phyloP scores from a whole-genome alignment of 2,113 vertebrate genomes.

The Dicrurus megarhynchus region DNA sequence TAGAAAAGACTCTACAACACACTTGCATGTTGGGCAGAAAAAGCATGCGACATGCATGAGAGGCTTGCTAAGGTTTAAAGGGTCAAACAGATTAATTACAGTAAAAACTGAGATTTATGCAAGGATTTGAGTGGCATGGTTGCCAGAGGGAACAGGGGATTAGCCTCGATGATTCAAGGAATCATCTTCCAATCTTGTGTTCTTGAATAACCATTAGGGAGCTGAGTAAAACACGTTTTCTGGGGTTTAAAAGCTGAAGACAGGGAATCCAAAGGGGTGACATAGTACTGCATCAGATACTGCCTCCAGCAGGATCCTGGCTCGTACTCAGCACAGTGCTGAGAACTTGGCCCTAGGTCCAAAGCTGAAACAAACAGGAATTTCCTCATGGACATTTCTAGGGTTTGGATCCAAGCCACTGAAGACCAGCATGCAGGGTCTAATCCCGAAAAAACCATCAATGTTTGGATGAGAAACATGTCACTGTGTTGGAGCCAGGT shows the following conservation, averaged over 20 bases:
- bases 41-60: background rate
- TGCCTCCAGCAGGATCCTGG: slow-evolving; percentile 14
- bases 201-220: background rate
- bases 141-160: background rate
- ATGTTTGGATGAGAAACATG: background rate
- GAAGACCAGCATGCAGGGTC: background rate
- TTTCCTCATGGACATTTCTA: background rate
- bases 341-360: slow-evolving; percentile 6
- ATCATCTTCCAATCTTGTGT: background rate
- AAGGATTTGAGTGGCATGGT: background rate
- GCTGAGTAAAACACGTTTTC: background rate
- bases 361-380: slow-evolving; percentile 23
- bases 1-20: slow-evolving; percentile 10
- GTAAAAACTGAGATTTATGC: background rate
- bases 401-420: background rate
- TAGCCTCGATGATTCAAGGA: background rate
- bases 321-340: background rate
- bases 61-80: background rate
- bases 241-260: background rate
- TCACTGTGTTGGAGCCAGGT: background rate
- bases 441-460: background rate
- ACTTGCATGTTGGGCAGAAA: background rate
- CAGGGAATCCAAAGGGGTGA: background rate
- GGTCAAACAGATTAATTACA: slow-evolving; percentile 1
- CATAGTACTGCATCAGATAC: background rate